Evolutionary conservation across 1,140 invertebrate genomes (phyloP).

Genomic region (Patella vulgata): DNA sequence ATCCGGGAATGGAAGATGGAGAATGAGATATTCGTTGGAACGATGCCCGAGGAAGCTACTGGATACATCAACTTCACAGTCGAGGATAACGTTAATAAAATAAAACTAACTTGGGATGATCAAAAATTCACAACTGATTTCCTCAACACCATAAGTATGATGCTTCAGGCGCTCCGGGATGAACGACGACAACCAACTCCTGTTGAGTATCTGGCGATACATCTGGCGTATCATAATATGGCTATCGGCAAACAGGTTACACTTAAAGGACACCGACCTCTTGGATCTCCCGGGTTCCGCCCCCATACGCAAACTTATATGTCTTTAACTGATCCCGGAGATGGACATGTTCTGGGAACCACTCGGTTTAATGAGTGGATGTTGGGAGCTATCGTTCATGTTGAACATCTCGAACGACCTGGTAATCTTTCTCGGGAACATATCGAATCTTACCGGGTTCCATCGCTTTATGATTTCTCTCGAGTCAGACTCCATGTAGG

Average conservation of each 20-base stretch:
- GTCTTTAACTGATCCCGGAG: constrained; percentile 50
- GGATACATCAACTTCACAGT: not conserved
- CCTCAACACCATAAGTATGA: constrained; percentile 22
- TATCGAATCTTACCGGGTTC: constrained; percentile 44
- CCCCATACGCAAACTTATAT: constrained; percentile 49
- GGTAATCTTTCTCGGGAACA: constrained; percentile 32
- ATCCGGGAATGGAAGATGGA: not conserved
- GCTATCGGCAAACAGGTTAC: constrained; percentile 23
- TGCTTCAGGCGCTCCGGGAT: constrained; percentile 32
- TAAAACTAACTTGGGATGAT: constrained; percentile 1
- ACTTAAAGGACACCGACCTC: constrained; percentile 12
- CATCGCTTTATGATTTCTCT: constrained; percentile 44
- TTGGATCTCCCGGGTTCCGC: constrained; percentile 45
- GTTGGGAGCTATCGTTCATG: constrained; percentile 47
- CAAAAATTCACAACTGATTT: not conserved
- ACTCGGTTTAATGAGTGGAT: constrained; percentile 46
- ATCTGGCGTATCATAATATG: constrained; percentile 41
- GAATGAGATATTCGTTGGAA: not conserved
- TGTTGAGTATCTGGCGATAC: constrained; percentile 39
- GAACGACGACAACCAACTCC: constrained; percentile 38
- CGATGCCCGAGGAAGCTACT: not conserved
- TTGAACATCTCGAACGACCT: constrained; percentile 47
- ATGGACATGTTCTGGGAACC: constrained; percentile 46
- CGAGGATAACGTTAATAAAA: not conserved
- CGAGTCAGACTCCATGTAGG: constrained; percentile 45